Evolutionary conservation across 37 sponge, comb jelly and placozoan species (phyloP).

Genomic region (Eunapius fragilis): DNA sequence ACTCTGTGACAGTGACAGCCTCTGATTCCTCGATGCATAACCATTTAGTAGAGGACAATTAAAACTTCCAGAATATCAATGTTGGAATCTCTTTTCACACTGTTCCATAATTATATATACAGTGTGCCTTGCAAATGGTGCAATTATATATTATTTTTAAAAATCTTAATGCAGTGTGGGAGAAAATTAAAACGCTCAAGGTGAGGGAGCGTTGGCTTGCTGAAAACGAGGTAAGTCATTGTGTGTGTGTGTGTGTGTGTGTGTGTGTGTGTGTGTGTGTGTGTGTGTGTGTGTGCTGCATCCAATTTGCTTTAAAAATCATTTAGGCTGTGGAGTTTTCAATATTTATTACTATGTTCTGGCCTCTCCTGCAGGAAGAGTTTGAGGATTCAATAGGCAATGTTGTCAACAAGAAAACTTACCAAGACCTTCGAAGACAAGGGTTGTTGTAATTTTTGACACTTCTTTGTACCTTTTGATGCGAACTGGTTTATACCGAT

Average conservation of each 20-base stretch:
- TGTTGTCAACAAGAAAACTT: constrained; percentile 92
- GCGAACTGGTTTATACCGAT: neutral
- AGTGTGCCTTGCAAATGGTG: no score
- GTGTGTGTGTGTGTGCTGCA: no score
- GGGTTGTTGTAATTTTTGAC: constrained; percentile 76
- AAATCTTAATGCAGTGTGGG: constrained; percentile 73
- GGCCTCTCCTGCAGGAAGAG: constrained; percentile 70
- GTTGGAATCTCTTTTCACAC: no score
- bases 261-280: neutral
- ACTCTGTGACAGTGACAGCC: no score
- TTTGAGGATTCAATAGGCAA: constrained; percentile 97
- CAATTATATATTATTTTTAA: no score
- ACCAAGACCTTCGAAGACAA: constrained; percentile 90
- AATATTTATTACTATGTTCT: neutral
- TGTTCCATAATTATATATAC: no score
- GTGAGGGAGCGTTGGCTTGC: constrained; percentile 38
- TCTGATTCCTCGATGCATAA: no score
- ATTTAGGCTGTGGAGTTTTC: neutral
- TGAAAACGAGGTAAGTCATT: constrained; percentile 32
- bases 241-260: neutral
- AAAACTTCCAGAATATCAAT: no score
- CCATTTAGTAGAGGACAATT: no score
- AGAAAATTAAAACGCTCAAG: constrained; percentile 71
- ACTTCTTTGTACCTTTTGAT: neutral
- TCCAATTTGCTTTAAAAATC: neutral